Conservation (phyloP, 2,888 invertebrate genomes). For the Chorisops tibialis region DNA sequence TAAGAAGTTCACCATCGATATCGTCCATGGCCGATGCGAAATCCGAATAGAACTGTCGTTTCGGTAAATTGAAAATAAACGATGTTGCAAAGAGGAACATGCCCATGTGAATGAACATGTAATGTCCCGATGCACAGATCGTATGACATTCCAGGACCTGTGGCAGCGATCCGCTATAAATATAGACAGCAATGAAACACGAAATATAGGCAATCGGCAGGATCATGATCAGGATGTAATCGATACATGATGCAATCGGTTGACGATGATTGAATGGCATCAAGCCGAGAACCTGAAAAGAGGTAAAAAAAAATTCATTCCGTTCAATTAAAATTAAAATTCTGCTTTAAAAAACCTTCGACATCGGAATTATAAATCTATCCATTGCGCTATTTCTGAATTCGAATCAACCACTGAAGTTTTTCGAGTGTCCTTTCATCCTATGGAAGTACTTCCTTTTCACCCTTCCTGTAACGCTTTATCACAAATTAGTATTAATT, state of each 20-base stretch:
- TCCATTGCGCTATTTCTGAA: background rate
- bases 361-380: background rate
- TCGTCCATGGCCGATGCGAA: conserved; percentile 41
- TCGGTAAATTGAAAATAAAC: conserved; percentile 40
- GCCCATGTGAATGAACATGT: conserved; percentile 45
- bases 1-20: conserved; percentile 42
- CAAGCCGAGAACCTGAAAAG: conserved; percentile 42
- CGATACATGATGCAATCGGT: conserved; percentile 36
- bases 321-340: too few relatives aligned
- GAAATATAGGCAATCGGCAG: conserved; percentile 42
- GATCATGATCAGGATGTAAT: conserved; percentile 43
- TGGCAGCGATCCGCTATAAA: conserved; percentile 32
- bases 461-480: background rate
- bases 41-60: conserved; percentile 43
- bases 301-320: background rate
- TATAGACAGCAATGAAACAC: conserved; percentile 38
- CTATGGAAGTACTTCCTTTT: background rate
- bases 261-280: conserved; percentile 44
- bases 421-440: background rate
- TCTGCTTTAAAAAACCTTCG: background rate
- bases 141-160: conserved; percentile 38
- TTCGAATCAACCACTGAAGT: background rate
- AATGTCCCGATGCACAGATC: conserved; percentile 43
- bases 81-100: conserved; percentile 43
- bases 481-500: background rate